Evolutionary conservation across 2,113 vertebrate genomes (phyloP), one percentile per base, ranked within the genome.

Genomic region (Calyptomena viridis): DNA sequence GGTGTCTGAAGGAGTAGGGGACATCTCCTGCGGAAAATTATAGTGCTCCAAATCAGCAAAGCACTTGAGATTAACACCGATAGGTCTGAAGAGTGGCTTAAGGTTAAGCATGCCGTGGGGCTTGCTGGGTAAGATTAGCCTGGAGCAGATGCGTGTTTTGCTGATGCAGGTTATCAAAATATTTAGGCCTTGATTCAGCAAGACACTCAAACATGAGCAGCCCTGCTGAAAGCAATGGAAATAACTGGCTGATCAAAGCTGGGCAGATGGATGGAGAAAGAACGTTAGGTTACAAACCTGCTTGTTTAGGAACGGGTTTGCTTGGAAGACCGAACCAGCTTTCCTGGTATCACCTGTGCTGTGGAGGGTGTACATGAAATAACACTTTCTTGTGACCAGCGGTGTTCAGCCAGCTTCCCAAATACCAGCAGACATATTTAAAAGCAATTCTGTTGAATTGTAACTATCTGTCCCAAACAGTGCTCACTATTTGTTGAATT

Each of bases 121-220:
- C 69, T 87, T 66, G 64, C 69, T 78, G 89, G 89, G 69, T 92
- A 68, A 47, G 84, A 89, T 84, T 59, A 95, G 89, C 58, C 80
- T 2, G 4, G 31, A 77, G 83, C 86, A 92, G 86, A 67, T 60
- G 66, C 0, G 0, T 30, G 46, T 77, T 96, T 46, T 92, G 93
- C 94, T 94, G 94, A 92, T 84, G 86, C 77, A 92, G 60, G 64
- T 60, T 89, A 94, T 91, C 74, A 68, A 72, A 87, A 78, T 74
- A 64, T 53, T 80, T 55, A 86, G 55, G 76, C 77, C 59, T 92
- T 62, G 72, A 79, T 90, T 80, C 89, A 94, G 77, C 30, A 37
- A 91, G 96, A 47, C 56, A 15, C 69, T 73, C 30, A 42, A 62
- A 80, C 1, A 0, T 14, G 56, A 72, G 77, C 89, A 47, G 68